A percentile compares a stretch with the other conserved stretches of the same genome.
Conservation (phyloP, 2,797 vertebrate genomes). For the Melanotaenia maccullochi region DNA sequence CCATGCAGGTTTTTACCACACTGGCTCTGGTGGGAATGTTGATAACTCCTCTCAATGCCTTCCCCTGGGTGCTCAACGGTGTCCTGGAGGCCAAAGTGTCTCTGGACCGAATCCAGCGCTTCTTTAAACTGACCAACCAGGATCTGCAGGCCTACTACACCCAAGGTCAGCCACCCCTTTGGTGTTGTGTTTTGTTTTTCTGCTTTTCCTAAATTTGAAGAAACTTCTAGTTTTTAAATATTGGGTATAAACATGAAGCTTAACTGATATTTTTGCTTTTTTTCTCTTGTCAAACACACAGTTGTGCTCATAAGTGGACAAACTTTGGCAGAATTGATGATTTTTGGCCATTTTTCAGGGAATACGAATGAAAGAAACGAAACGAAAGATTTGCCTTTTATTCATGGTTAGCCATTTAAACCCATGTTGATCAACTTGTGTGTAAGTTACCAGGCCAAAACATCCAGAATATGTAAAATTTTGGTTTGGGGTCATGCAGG, state of each 20-base stretch:
- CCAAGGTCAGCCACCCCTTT: slow-evolving; percentile 74
- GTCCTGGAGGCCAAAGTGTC: slow-evolving; percentile 95
- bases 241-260: not conserved
- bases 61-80: slow-evolving; percentile 95
- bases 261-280: not conserved
- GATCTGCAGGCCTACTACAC: slow-evolving; percentile 88
- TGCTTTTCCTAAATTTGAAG: not conserved
- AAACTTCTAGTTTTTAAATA: too few species aligned
- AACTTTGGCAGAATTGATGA: not conserved
- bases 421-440: too few species aligned
- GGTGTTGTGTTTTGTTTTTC: not conserved
- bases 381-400: too few species aligned
- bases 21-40: slow-evolving; percentile 93
- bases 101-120: slow-evolving; percentile 91
- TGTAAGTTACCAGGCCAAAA: too few species aligned
- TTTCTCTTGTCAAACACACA: not conserved
- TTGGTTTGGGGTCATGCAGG: too few species aligned
- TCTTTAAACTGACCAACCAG: slow-evolving; percentile 88
- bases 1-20: slow-evolving; percentile 92
- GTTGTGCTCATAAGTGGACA: not conserved
- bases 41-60: slow-evolving; percentile 92
- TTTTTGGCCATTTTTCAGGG: not conserved
- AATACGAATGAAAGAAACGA: too few species aligned
- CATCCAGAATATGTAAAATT: too few species aligned
- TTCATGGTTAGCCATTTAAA: too few species aligned